Percentiles rank a stretch among this genome's conserved stretches.
phyloP scores from a whole-genome alignment of 2,113 vertebrate species.

The Fukomys damarensis region DNA sequence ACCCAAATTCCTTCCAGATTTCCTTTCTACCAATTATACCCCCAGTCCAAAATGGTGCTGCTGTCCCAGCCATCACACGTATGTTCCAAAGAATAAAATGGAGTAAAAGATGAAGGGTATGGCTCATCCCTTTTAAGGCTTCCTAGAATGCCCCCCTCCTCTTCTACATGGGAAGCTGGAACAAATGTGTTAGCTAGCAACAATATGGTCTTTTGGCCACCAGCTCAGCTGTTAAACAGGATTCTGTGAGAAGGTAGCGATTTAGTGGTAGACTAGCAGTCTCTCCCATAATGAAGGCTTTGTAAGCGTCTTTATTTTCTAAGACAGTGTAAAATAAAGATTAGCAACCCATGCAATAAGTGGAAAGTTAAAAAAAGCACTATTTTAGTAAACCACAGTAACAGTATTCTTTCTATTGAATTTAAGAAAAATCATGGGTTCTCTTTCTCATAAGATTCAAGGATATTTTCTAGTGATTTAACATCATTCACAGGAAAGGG shows the following conservation, averaged over 20 bases:
- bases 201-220: background rate
- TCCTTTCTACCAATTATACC: background rate
- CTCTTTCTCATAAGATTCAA: background rate
- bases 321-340: background rate
- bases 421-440: background rate
- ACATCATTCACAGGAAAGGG: constrained; percentile 15
- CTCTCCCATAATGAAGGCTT: background rate
- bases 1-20: background rate
- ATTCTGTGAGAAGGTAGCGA: background rate
- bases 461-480: constrained; percentile 37
- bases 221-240: background rate
- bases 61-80: background rate
- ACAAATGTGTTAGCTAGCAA: background rate
- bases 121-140: background rate
- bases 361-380: background rate
- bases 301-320: constrained; percentile 36
- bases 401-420: background rate
- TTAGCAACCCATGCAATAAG: background rate
- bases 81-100: background rate
- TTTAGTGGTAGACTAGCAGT: background rate
- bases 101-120: background rate
- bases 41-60: background rate
- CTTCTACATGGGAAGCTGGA: background rate
- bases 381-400: background rate
- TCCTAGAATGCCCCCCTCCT: background rate